These are phyloP conservation scores for Spodoptera frugiperda DNA, from an alignment of 1,140 invertebrate species.

Conservation along the genomic window DNA sequence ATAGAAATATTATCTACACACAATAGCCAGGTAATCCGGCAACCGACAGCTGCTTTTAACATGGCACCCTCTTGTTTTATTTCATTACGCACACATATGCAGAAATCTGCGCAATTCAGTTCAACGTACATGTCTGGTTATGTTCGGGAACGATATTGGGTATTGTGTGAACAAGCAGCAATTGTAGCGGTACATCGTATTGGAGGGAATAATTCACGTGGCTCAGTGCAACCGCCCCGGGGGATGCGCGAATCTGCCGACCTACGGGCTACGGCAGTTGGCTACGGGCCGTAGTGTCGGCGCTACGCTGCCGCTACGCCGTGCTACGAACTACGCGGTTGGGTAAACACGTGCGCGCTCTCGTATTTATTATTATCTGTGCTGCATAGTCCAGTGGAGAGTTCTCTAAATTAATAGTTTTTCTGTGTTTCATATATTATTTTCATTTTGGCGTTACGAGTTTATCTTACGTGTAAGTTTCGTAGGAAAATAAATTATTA, in stretches of 20 bases:
- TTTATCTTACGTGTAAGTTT: background rate
- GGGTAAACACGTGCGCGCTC: constrained; percentile 47
- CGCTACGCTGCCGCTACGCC: constrained; percentile 67
- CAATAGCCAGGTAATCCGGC: constrained; percentile 25
- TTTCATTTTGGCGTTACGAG: background rate
- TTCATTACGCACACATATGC: constrained; percentile 5
- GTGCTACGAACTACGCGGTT: constrained; percentile 55
- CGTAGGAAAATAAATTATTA: background rate
- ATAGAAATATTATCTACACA: constrained; percentile 36
- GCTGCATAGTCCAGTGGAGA: constrained; percentile 13
- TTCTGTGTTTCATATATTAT: background rate
- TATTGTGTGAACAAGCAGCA: constrained; percentile 9
- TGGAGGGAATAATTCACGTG: constrained; percentile 50
- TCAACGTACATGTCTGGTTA: background rate
- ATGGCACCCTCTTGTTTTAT: constrained; percentile 30
- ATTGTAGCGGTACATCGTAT: constrained; percentile 1
- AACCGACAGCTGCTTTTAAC: constrained; percentile 25
- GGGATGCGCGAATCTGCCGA: constrained; percentile 56
- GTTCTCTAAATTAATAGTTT: background rate
- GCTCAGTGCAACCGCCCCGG: constrained; percentile 49
- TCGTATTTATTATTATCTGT: constrained; percentile 38
- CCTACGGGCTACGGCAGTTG: constrained; percentile 71
- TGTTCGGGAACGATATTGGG: background rate
- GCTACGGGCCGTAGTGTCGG: constrained; percentile 70
- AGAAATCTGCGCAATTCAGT: background rate